Base-by-base conservation (phyloP, 2,113 vertebrate species). In the Syngnathoides biaculeatus region DNA sequence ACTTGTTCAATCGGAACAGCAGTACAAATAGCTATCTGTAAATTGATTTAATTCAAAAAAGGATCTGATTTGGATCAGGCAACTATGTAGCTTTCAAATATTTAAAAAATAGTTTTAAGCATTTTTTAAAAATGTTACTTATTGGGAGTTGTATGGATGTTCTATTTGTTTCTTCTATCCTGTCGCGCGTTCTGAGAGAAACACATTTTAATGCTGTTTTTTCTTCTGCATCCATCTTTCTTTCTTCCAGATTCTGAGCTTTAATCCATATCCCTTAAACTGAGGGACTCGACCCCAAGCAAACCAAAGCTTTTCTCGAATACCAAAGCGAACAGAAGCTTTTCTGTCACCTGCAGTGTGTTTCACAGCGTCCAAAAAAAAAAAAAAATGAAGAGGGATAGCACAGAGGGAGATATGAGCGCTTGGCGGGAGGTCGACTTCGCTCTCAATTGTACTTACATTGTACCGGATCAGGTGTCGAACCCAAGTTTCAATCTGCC, bases 361-460 rank as follows among this genome's bases (percentile, higher is more conserved):
- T 14, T 57, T 30, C 22, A 1, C n/a, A 11, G 13, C 3, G 12
- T 27, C 22, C 45, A n/a, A n/a, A n/a, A n/a, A n/a, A n/a, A n/a
- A n/a, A n/a, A 12, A 7, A 48, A 72, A 22, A 91, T 92, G 91
- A 92, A 90, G 79, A 76, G 85, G 64, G 87, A 92, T 27, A 79
- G 69, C 50, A 56, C 67, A 17, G 27, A 71, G 1, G 82, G 67
- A 52, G 88, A 90, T 80, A 85, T 89, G 81, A 87, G 77, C 1
- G 24, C 77, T 2, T 91, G 92, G 92, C 74, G 78, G 64, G 92
- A 92, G 75, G 53, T 79, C 50, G 90, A 93, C 69, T 92, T 92
- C 6, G 88, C 89, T 40, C 76, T 86, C 35, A 91, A 85, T 80
- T 91, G 89, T 83, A 92, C 91, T 60, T 91, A 91, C 85, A 90